Conservation (phyloP, 2,113 vertebrate genomes). For the Lipophrys pholis region DNA sequence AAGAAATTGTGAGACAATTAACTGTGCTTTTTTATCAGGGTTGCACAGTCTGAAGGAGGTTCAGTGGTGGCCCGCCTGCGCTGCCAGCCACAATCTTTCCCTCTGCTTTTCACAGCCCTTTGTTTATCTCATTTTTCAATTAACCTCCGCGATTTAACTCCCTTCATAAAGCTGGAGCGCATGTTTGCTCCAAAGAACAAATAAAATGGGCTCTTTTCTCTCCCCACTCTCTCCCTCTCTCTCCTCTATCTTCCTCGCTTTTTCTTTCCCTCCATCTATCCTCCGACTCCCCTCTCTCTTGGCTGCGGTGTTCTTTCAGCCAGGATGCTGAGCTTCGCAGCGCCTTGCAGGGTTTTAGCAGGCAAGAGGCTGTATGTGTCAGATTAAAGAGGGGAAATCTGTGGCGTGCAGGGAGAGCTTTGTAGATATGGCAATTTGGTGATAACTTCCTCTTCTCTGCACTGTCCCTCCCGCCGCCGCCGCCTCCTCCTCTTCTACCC, state of each 20-base stretch:
- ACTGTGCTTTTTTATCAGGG: slow-evolving; percentile 85
- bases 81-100: slow-evolving; percentile 89
- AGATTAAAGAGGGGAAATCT: slow-evolving; percentile 81
- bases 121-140: slow-evolving; percentile 98
- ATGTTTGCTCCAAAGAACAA: slow-evolving; percentile 90
- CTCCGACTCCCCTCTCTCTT: slow-evolving; percentile 59
- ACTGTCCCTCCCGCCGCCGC: slow-evolving; percentile 27
- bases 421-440: slow-evolving; percentile 84
- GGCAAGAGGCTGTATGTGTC: slow-evolving; percentile 79
- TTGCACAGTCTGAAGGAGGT: slow-evolving; percentile 83
- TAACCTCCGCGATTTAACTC: slow-evolving; percentile 94
- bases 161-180: slow-evolving; percentile 83
- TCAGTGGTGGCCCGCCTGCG: slow-evolving; percentile 77
- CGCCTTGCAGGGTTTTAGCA: slow-evolving; percentile 76
- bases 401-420: slow-evolving; percentile 80
- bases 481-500: not conserved
- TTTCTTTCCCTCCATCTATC: slow-evolving; percentile 47
- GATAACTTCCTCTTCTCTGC: slow-evolving; percentile 78
- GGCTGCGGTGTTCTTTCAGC: slow-evolving; percentile 68
- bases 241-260: too few species aligned
- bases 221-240: slow-evolving; percentile 23
- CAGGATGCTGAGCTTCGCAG: slow-evolving; percentile 82
- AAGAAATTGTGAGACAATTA: slow-evolving; percentile 94
- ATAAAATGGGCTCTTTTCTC: slow-evolving; percentile 81
- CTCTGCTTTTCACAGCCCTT: slow-evolving; percentile 79